Percentiles rank a stretch among this genome's conserved stretches.
Conservation (phyloP, 2,888 invertebrate species). For the Orchesella flavescens region DNA sequence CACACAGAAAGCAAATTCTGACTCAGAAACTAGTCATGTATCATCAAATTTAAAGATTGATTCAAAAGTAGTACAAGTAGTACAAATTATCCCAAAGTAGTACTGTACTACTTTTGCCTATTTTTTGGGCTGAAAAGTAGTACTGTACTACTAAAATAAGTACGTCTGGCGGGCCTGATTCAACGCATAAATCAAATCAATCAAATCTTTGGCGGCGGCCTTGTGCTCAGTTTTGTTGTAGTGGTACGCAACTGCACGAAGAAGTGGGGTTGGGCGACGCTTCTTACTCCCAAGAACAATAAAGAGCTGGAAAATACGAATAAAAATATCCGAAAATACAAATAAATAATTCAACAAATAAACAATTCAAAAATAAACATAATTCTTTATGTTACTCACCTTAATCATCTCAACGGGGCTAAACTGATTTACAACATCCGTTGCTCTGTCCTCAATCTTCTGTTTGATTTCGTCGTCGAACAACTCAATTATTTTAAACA, state of each 20-base stretch:
- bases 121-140: no score
- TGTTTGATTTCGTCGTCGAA: conserved; percentile 70
- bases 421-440: conserved; percentile 82
- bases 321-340: not conserved
- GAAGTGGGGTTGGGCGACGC: conserved; percentile 82
- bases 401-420: conserved; percentile 84
- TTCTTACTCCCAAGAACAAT: conserved; percentile 79
- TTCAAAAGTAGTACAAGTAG: not conserved
- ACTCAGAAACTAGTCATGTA: no score
- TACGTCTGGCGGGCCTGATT: no score
- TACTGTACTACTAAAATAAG: no score
- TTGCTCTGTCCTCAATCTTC: conserved; percentile 82
- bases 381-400: conserved; percentile 74
- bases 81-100: not conserved
- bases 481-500: conserved; percentile 63
- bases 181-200: conserved; percentile 84
- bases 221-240: conserved; percentile 79
- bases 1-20: no score
- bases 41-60: no score
- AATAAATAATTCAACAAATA: not conserved
- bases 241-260: conserved; percentile 83
- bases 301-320: conserved; percentile 78
- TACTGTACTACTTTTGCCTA: not conserved
- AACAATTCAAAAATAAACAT: not conserved
- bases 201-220: conserved; percentile 83